Evolutionary conservation across 2,888 invertebrate genomes (phyloP).

Genomic region (Rapana venosa): DNA sequence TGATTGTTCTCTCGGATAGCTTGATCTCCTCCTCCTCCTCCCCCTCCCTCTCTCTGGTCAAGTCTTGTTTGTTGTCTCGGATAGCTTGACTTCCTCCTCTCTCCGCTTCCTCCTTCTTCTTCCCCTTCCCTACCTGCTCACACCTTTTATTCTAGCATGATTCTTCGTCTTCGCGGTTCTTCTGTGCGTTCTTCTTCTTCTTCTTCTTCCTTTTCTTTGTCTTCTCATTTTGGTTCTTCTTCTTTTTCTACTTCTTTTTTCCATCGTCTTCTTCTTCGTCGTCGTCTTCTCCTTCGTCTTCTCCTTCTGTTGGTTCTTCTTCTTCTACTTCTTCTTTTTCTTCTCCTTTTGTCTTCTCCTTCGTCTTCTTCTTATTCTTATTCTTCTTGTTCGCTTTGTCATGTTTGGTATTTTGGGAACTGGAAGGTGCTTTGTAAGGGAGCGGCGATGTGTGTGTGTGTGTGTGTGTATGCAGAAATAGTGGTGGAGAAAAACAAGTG

Average conservation of each 20-base stretch:
- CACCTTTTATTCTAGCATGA: too few relatives aligned
- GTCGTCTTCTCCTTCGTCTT: not conserved
- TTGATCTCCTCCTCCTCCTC: not conserved
- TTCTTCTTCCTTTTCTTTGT: constrained; percentile 16
- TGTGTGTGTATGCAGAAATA: too few relatives aligned
- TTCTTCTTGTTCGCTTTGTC: not conserved
- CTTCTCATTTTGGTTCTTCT: not conserved
- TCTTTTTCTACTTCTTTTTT: not conserved
- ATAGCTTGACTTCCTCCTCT: too few relatives aligned
- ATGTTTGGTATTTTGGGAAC: not conserved
- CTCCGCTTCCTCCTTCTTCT: not conserved
- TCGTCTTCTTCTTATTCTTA: too few relatives aligned
- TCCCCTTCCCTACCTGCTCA: not conserved
- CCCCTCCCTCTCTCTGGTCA: not conserved
- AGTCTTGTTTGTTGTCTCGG: too few relatives aligned
- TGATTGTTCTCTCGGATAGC: too few relatives aligned
- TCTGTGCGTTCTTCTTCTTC: not conserved
- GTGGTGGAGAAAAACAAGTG: not conserved
- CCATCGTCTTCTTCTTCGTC: not conserved
- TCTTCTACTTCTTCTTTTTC: too few relatives aligned
- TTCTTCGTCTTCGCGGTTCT: not conserved
- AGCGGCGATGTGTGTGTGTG: too few relatives aligned
- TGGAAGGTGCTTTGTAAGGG: too few relatives aligned
- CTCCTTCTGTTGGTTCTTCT: too few relatives aligned
- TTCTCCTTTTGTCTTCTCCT: too few relatives aligned